Evolutionary conservation across 2,113 vertebrate species (phyloP), one percentile per base, ranked within the genome.

Genomic region (Neomonachus schauinslandi): DNA sequence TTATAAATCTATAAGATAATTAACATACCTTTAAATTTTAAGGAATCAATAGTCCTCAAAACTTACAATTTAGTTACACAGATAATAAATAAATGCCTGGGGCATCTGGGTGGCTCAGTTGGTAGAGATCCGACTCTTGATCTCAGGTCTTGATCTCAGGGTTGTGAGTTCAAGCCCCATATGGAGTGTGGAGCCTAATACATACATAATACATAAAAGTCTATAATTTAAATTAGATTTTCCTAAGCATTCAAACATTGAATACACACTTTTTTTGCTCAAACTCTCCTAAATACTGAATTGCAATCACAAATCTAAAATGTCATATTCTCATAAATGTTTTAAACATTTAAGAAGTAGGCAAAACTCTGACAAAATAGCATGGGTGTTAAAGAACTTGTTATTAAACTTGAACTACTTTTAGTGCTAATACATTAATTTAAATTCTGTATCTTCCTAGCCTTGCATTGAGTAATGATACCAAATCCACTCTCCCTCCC

Each of bases 221-320:
- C 51, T n/a, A 42, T 71, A 4, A 85, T 19, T 91, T 93, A 89
- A 90, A 61, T 87, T 80, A 87, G 42, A 87, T 61, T 74, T 81
- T 94, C 53, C 46, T 94, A 83, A 94, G 91, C 24, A 92, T 71
- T 42, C 16, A 83, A 94, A 67, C 33, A 91, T 42, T 77, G 22
- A 92, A 71, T 91, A 59, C 16, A 94, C 31, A 71, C 26, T 10
- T 51, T 94, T 93, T 89, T 88, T 84, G 69, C 28, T 91, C 82
- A 93, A 96, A 82, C 4, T 82, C 46, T 82, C 72, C 65, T 91
- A 61, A n/a, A 63, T 3, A 74, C 55, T 61, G 83, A 83, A 95
- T 97, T 93, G 69, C 3, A 91, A 88, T 69, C 84, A 88, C 12
- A 95, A 95, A 91, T 71, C 63, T 71, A 61, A 39, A 76, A 80